A percentile compares a stretch with the other conserved stretches of the same genome.
Conservation (phyloP, 2,113 vertebrate species). For the Caloenas nicobarica region DNA sequence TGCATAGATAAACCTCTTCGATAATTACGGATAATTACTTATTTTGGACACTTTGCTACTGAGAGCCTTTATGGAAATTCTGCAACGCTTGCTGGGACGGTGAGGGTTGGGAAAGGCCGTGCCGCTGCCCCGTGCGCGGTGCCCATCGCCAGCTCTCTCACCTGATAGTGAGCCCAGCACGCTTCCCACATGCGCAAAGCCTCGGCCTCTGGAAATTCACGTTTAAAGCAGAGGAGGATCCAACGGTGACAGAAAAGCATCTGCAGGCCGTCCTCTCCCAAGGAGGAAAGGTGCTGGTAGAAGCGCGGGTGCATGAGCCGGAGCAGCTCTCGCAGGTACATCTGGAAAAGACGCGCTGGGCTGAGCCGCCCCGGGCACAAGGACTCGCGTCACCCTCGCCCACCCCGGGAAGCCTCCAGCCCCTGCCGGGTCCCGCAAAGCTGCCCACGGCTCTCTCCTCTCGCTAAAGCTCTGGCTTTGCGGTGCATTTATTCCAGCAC, state of each 20-base stretch:
- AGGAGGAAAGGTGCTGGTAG: slow-evolving; percentile 87
- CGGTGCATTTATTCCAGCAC: not conserved
- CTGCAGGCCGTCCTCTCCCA: slow-evolving; percentile 96
- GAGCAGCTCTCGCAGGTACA: slow-evolving; percentile 93
- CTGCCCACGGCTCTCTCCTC: not conserved
- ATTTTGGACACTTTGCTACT: not conserved
- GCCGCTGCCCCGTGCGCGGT: too few relatives aligned
- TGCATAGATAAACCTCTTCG: fast-evolving
- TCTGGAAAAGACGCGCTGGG: slow-evolving; percentile 61
- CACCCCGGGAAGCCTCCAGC: fast-evolving
- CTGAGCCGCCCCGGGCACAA: not conserved
- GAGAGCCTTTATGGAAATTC: not conserved
- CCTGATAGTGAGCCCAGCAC: slow-evolving; percentile 99
- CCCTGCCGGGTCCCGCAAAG: not conserved
- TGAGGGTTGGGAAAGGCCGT: not conserved
- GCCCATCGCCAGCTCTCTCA: slow-evolving; percentile 24
- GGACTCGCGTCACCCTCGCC: not conserved
- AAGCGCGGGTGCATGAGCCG: slow-evolving; percentile 87
- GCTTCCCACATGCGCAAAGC: slow-evolving; percentile 97
- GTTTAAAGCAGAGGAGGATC: slow-evolving; percentile 97
- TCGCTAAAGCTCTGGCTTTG: not conserved
- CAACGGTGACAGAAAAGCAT: slow-evolving; percentile 98
- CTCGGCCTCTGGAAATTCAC: slow-evolving; percentile 93
- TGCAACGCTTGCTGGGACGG: fast-evolving
- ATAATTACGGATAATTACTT: not conserved